Percentiles rank a stretch among this genome's conserved stretches.
Evolutionary conservation across 2,888 invertebrate genomes (phyloP).

Genomic region (Cheiracanthium punctorium): DNA sequence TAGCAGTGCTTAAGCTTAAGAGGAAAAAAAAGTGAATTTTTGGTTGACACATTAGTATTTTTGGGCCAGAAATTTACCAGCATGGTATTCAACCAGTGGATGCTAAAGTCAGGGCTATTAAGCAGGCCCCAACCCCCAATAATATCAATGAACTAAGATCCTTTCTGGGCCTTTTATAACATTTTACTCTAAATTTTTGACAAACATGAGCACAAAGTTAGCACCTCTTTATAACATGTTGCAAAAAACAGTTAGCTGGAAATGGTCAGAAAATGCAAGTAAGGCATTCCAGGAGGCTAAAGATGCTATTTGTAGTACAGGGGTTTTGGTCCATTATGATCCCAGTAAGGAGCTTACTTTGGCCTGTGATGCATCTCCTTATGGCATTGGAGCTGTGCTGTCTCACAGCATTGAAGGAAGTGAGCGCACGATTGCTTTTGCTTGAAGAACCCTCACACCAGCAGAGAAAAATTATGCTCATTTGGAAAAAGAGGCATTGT

Average conservation of each 20-base stretch:
- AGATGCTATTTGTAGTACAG: no score
- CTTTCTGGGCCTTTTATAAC: conserved; percentile 73
- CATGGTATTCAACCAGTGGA: no score
- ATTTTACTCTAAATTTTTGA: conserved; percentile 74
- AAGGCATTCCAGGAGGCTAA: conserved; percentile 75
- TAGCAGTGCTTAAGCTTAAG: no score
- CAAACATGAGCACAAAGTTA: conserved; percentile 70
- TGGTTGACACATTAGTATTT: neutral
- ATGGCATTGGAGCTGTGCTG: no score
- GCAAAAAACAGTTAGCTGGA: conserved; percentile 71
- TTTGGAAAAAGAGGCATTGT: conserved; percentile 74
- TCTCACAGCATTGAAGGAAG: conserved; percentile 73
- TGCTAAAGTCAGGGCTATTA: conserved; percentile 72
- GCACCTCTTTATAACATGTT: conserved; percentile 73
- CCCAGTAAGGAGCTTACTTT: conserved; percentile 73
- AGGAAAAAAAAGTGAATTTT: conserved; percentile 71
- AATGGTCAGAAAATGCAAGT: conserved; percentile 65
- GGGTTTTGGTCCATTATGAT: no score
- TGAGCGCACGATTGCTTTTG: conserved; percentile 74
- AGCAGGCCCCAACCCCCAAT: conserved; percentile 72
- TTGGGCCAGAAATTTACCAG: conserved; percentile 70
- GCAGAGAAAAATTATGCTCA: conserved; percentile 71
- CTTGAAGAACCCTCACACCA: no score
- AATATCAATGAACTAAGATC: no score
- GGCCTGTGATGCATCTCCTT: conserved; percentile 76